Percentiles rank a stretch among this genome's conserved stretches.
Evolutionary conservation across 2,113 vertebrate species (phyloP).

Genomic region (Electrona antarctica): DNA sequence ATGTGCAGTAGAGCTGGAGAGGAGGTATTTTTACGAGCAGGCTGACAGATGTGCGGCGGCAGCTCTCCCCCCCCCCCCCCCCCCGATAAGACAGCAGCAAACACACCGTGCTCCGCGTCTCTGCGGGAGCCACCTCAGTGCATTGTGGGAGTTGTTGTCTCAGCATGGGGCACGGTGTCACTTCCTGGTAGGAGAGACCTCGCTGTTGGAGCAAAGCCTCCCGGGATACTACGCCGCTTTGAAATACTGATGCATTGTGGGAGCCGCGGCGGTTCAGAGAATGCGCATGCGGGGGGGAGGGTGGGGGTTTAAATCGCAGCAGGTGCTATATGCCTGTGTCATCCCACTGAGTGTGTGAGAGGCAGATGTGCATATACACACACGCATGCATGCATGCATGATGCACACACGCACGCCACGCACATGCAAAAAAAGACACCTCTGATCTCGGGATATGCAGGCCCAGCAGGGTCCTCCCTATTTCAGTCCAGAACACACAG

Average conservation of each 20-base stretch:
- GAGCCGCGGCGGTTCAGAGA: conserved; percentile 39
- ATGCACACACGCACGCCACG: conserved; percentile 22
- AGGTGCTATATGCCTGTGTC: conserved; percentile 58
- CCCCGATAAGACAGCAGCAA: conserved; percentile 19
- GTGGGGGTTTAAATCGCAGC: conserved; percentile 33
- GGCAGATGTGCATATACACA: conserved; percentile 11
- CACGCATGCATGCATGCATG: not conserved
- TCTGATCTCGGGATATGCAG: conserved; percentile 68
- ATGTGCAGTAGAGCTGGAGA: conserved; percentile 12
- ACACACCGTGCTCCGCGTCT: conserved; percentile 43
- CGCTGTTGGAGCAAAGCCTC: conserved; percentile 66
- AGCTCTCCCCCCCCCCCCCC: conserved; percentile 14
- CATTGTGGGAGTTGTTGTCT: conserved; percentile 67
- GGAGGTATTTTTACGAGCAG: conserved; percentile 31
- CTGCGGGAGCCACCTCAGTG: conserved; percentile 61
- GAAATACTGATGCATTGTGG: conserved; percentile 73
- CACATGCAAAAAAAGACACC: conserved; percentile 26
- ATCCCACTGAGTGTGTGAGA: conserved; percentile 45
- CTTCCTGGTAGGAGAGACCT: conserved; percentile 72
- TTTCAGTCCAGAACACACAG: conserved; percentile 59
- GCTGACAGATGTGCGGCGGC: conserved; percentile 50
- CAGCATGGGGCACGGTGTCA: conserved; percentile 70
- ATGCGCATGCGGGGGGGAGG: conserved; percentile 36
- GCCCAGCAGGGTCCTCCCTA: conserved; percentile 69
- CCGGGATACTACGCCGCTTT: conserved; percentile 66